Percentiles rank a stretch among this genome's conserved stretches.
Evolutionary conservation across 1,140 invertebrate genomes (phyloP).

Genomic region (Panagrolaimus sp.): DNA sequence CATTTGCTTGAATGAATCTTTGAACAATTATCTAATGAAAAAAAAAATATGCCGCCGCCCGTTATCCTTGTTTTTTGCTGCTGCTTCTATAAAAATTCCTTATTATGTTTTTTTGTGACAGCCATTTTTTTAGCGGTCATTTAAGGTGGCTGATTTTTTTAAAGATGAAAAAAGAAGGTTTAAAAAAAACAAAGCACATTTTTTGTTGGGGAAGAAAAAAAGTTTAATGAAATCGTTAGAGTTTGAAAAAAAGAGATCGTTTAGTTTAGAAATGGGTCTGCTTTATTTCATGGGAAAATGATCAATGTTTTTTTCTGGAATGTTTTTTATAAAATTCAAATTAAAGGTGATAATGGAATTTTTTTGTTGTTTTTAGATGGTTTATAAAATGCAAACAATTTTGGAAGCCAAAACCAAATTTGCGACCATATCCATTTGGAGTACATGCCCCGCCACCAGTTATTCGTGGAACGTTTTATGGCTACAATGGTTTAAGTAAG

Average conservation of each 20-base stretch:
- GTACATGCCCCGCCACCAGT: slow-evolving; percentile 35
- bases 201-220: too few relatives aligned
- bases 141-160: not conserved
- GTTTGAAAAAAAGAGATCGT: too few relatives aligned
- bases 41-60: not conserved
- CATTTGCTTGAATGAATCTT: not conserved
- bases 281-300: too few relatives aligned
- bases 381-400: slow-evolving; percentile 33
- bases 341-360: not conserved
- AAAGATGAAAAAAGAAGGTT: too few relatives aligned
- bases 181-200: too few relatives aligned
- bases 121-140: not conserved
- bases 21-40: slow-evolving; percentile 11
- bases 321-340: too few relatives aligned
- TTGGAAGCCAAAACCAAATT: slow-evolving; percentile 32
- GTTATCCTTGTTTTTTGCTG: not conserved
- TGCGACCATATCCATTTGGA: slow-evolving; percentile 28
- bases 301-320: too few relatives aligned
- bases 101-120: slow-evolving; percentile 1
- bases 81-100: not conserved
- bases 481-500: slow-evolving; percentile 35
- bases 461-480: slow-evolving; percentile 40
- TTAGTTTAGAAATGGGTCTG: too few relatives aligned
- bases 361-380: slow-evolving; percentile 31
- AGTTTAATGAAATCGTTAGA: too few relatives aligned